Percentiles rank a stretch among this genome's conserved stretches.
phyloP scores from a whole-genome alignment of 2,888 invertebrate species.

The Agrypnus murinus region DNA sequence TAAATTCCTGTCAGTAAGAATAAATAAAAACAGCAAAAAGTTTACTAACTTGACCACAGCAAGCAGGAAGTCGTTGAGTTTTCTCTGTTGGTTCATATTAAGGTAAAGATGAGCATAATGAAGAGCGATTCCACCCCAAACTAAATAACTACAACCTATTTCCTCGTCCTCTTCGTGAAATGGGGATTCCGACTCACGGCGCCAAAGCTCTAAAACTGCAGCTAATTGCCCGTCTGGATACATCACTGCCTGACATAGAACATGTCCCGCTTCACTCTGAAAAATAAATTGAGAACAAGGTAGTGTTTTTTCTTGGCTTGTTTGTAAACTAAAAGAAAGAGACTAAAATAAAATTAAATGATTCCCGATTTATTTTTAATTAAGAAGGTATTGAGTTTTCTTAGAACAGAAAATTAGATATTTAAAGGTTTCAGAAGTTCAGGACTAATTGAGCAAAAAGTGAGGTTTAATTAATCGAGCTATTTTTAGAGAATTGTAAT shows the following conservation, averaged over 20 bases:
- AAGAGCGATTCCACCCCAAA: constrained; percentile 82
- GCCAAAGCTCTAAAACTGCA: constrained; percentile 82
- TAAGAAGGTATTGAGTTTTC: too few species aligned
- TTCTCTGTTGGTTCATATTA: constrained; percentile 81
- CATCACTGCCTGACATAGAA: constrained; percentile 78
- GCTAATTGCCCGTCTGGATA: constrained; percentile 78
- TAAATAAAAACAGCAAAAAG: too few species aligned
- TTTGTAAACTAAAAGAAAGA: too few species aligned
- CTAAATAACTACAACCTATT: constrained; percentile 77
- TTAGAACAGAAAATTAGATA: too few species aligned
- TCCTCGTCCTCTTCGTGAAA: constrained; percentile 83
- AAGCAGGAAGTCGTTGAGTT: constrained; percentile 84
- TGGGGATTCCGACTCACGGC: constrained; percentile 70
- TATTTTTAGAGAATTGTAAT: too few species aligned
- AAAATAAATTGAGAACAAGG: neutral
- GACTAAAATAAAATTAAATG: too few species aligned
- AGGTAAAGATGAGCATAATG: constrained; percentile 82
- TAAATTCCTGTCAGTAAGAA: too few species aligned
- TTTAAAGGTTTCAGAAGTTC: too few species aligned
- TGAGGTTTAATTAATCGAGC: too few species aligned
- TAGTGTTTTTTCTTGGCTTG: too few species aligned
- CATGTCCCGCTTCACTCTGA: constrained; percentile 69
- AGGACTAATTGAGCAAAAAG: too few species aligned
- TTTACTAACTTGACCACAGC: constrained; percentile 86
- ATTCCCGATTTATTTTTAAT: too few species aligned